phyloP scores from a whole-genome alignment of 2,113 vertebrate genomes.

The Toxotes chatareus region DNA sequence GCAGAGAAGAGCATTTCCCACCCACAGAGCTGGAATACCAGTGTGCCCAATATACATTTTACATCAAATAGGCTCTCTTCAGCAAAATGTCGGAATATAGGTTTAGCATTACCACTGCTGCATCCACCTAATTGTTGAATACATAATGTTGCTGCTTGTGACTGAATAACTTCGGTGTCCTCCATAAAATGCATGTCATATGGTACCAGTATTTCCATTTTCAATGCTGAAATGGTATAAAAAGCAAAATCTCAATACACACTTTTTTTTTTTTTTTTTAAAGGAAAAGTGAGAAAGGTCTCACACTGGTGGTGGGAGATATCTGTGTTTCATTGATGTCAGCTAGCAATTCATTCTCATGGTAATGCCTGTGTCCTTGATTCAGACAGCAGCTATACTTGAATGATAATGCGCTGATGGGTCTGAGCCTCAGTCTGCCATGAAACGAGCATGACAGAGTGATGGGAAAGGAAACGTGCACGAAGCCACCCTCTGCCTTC shows the following conservation, averaged over 20 bases:
- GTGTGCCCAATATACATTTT: constrained; percentile 37
- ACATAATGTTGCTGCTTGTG: background rate
- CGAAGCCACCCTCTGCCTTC: constrained; percentile 39
- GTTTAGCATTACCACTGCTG: constrained; percentile 12
- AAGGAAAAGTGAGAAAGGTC: constrained; percentile 27
- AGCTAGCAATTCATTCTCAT: constrained; percentile 69
- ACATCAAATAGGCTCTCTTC: constrained; percentile 39
- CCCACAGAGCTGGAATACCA: constrained; percentile 68
- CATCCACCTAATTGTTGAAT: background rate
- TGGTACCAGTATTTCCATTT: background rate
- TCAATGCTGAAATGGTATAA: background rate
- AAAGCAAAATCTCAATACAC: constrained; percentile 14
- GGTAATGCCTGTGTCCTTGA: constrained; percentile 74
- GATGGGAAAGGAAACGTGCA: constrained; percentile 57
- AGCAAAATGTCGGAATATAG: constrained; percentile 22
- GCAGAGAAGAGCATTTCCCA: constrained; percentile 65
- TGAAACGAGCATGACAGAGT: constrained; percentile 70
- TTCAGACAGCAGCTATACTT: constrained; percentile 70
- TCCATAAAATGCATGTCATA: background rate
- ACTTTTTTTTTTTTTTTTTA: background rate
- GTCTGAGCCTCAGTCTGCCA: constrained; percentile 67
- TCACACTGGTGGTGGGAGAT: constrained; percentile 42
- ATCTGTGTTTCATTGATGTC: constrained; percentile 64
- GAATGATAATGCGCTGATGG: constrained; percentile 76
- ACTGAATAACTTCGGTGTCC: background rate